phyloP scores from a whole-genome alignment of 53 echinoderm and acorn worm genomes.

The Paracentrotus lividus region DNA sequence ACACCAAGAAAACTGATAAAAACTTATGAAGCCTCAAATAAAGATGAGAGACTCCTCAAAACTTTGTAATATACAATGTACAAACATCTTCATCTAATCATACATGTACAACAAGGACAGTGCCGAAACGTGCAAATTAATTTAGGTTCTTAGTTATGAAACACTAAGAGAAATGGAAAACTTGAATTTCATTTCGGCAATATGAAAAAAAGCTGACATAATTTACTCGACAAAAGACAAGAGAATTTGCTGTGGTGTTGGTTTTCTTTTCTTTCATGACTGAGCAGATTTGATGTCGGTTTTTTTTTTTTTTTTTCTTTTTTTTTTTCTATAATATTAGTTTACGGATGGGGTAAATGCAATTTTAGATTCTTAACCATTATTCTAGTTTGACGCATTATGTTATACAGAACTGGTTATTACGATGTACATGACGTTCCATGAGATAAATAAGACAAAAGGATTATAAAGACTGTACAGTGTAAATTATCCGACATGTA shows the following conservation, averaged over 20 bases:
- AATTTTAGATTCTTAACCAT: background rate
- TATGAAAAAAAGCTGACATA: background rate
- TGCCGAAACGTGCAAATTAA: too few species aligned
- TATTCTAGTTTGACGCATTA: background rate
- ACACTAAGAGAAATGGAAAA: too few species aligned
- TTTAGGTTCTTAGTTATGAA: too few species aligned
- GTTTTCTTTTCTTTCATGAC: background rate
- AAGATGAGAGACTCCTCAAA: too few species aligned
- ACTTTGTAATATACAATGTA: too few species aligned
- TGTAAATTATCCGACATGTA: too few species aligned
- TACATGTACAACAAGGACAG: too few species aligned
- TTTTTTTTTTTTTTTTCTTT: too few species aligned
- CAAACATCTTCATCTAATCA: too few species aligned
- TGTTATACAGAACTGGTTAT: background rate
- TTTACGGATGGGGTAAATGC: background rate
- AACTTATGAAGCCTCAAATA: too few species aligned
- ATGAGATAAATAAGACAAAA: background rate
- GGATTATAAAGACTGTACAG: background rate
- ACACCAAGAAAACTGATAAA: too few species aligned
- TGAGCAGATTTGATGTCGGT: background rate
- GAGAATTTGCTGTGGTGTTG: background rate
- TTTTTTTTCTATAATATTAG: background rate
- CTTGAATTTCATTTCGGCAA: too few species aligned
- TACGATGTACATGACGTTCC: background rate
- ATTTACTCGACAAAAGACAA: background rate